phyloP scores from a whole-genome alignment of 2,888 invertebrate species.

The Pollenia labialis region DNA sequence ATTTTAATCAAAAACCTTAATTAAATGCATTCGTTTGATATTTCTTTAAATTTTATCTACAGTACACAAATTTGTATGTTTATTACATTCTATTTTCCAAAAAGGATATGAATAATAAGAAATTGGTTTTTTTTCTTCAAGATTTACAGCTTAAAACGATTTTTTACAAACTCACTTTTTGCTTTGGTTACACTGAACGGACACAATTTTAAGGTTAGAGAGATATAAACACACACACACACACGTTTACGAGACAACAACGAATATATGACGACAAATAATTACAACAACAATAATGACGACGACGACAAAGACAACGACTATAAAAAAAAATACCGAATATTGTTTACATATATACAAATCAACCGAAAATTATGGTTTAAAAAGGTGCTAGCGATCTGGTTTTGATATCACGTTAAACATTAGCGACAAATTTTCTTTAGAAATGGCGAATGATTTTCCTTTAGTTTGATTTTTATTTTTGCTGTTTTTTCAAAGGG shows the following conservation, averaged over 20 bases:
- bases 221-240: conserved; percentile 35
- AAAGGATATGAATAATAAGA: conserved; percentile 36
- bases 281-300: conserved; percentile 60
- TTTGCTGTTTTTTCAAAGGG: neutral
- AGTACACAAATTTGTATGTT: conserved; percentile 45
- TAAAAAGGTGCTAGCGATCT: conserved; percentile 37
- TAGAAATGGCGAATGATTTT: neutral
- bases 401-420: neutral
- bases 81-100: conserved; percentile 50
- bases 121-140: conserved; percentile 12
- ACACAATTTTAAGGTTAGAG: conserved; percentile 46
- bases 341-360: conserved; percentile 74
- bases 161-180: conserved; percentile 33
- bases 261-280: conserved; percentile 65
- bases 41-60: conserved; percentile 39
- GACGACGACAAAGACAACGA: conserved; percentile 65
- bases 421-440: conserved; percentile 27
- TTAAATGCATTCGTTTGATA: conserved; percentile 35
- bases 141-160: conserved; percentile 51
- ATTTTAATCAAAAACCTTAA: neutral
- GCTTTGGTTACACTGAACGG: conserved; percentile 23
- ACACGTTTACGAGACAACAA: conserved; percentile 67
- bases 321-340: conserved; percentile 69
- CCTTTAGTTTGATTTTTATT: neutral
- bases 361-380: conserved; percentile 67